Evolutionary conservation across 2,113 vertebrate genomes (phyloP), one percentile per base, ranked within the genome.

Genomic region (Sterna hirundo): DNA sequence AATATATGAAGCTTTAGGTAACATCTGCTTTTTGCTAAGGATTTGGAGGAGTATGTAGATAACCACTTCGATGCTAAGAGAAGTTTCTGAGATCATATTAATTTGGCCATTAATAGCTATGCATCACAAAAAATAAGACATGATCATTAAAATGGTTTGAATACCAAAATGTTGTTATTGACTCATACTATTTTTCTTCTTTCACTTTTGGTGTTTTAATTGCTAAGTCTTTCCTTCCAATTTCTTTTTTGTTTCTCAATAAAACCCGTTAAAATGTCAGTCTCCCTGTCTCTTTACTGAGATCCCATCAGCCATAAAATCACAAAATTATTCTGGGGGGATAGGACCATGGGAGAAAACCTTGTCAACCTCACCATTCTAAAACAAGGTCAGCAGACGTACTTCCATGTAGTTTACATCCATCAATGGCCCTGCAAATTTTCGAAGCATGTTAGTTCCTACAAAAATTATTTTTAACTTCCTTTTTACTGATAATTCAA

Each of bases 281-380:
- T 49, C 14, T 40, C 19, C 29, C 14, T 52, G 5, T 68, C 14
- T 78, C 22, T 81, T 79, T 68, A 25, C 4, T 47, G 29, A 60
- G 14, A 78, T 72, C 11, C 14, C 49, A 70, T 69, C 20, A 87
- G 2, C 1, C 8, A 38, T 0, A 68, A n/a, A 60, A 70, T 52
- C 18, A 54, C 19, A 44, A 54, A 54, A 49, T 54, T 61, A 51
- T 76, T 86, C 9, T 9, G 4, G 6, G 10, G 5, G 18, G 8
- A 38, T 38, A 9, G 8, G 42, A 80, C 22, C 6, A 30, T 34
- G 32, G 7, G 16, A 70, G 13, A 49, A 36, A 10, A 71, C 2
- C 6, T 42, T 0, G 0, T 47, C 30, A 90, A 3, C 5, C 2
- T 75, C 44, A 30, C 11, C 2, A 66, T 90, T 86, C 26, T 55